Evolutionary conservation across 2,797 vertebrate species (phyloP), one percentile per base, ranked within the genome.

Genomic region (Chelon auratus): DNA sequence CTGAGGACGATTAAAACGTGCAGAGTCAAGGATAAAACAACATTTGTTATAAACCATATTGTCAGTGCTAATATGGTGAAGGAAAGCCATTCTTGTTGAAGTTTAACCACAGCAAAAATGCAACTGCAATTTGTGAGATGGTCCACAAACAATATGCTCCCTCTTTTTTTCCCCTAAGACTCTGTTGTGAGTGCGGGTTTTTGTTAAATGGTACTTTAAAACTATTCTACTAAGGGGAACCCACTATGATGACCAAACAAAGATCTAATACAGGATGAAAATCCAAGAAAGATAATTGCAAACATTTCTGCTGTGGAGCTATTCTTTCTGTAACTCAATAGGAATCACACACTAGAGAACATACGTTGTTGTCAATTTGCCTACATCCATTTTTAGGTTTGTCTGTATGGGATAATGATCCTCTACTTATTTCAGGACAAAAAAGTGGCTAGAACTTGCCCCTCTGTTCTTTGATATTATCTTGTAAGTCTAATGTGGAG

Each of bases 1-100:
- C 98, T 99, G 91, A 86, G 87, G 91, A 93, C 26, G 79, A 75
- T 66, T 40, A 76, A 77, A 75, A 82, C 37, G 62, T 1, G 22
- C 4, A 53, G 17, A 77, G 36, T 43, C n/a, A 7, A 54, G 10
- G 64, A 73, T 68, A 56, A 72, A 68, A 65, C 24, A 43, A 5
- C 0, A 60, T 42, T 24, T 53, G 30, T 3, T 1, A 60, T 68
- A 4, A 69, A 7, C 42, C 45, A 36, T 4, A 17, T 1, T 64
- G 50, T 62, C 54, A 62, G 8, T 48, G 5, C 36, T 53, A 45
- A 63, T 62, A 68, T 42, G 22, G 4, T 58, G 42, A 65, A 54
- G 37, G 5, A 33, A 68, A 62, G 2, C 5, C 0, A 30, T 30
- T 20, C 0, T 43, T 33, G 3, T 43, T 18, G 2, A 2, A 53